Evolutionary conservation across 2,888 invertebrate genomes (phyloP).

Genomic region (Meandrusa payeni): DNA sequence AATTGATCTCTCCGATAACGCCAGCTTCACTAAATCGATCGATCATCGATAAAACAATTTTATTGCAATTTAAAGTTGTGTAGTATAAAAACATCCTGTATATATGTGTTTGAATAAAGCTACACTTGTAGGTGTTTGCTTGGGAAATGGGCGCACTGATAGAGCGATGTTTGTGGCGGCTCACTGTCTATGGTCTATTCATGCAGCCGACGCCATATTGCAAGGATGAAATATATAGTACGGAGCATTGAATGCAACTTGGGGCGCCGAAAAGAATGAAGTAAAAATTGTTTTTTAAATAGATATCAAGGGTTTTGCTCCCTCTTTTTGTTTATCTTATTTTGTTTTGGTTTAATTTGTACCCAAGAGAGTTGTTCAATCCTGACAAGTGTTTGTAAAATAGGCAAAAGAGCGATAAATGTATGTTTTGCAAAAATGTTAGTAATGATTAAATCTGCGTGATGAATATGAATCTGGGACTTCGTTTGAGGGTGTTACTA

Average conservation of each 20-base stretch:
- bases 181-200: constrained; percentile 44
- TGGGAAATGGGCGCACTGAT: constrained; percentile 61
- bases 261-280: constrained; percentile 25
- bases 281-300: constrained; percentile 13
- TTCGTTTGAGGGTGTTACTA: too few species aligned
- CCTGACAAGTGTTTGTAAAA: too few species aligned
- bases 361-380: too few species aligned
- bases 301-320: constrained; percentile 5
- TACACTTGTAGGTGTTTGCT: constrained; percentile 56
- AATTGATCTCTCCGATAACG: too few species aligned
- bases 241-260: constrained; percentile 11
- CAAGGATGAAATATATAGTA: constrained; percentile 31
- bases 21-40: too few species aligned
- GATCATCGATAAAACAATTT: too few species aligned
- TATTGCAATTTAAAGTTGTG: too few species aligned
- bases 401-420: too few species aligned
- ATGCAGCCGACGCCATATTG: constrained; percentile 53
- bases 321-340: not conserved
- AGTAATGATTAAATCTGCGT: too few species aligned
- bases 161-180: constrained; percentile 61
- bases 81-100: too few species aligned
- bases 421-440: too few species aligned
- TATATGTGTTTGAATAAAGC: constrained; percentile 35
- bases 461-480: too few species aligned
- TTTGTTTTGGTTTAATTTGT: not conserved